Evolutionary conservation across 1,140 invertebrate genomes (phyloP).

Genomic region (Caenorhabditis briggsae): DNA sequence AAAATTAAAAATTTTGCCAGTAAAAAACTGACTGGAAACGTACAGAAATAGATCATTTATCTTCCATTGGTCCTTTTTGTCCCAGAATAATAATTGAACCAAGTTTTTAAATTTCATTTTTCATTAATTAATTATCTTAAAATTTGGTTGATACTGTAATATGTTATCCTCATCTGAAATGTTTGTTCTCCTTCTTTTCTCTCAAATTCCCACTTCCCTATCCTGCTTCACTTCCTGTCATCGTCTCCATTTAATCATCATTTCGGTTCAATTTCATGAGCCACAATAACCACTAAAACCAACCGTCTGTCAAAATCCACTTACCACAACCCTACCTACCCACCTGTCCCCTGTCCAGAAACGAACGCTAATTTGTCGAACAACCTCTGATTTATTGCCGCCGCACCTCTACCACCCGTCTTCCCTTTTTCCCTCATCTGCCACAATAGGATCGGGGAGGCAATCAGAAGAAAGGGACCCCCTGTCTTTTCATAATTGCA

Average conservation of each 20-base stretch:
- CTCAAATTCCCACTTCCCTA: neutral
- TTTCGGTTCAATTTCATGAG: neutral
- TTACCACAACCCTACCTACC: neutral
- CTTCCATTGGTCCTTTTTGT: no score
- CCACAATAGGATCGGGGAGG: constrained; percentile 16
- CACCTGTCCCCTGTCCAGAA: neutral
- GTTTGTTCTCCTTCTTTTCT: neutral
- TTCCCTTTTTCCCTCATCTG: constrained; percentile 14
- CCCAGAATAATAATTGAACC: no score
- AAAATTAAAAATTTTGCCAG: no score
- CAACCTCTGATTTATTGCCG: constrained; percentile 51
- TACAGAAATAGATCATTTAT: no score
- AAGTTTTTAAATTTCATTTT: no score
- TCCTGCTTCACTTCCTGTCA: neutral
- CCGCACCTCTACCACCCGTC: neutral
- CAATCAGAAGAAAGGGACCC: constrained; percentile 1
- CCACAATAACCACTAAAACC: neutral
- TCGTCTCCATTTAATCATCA: neutral
- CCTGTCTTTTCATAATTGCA: constrained; percentile 10
- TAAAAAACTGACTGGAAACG: no score
- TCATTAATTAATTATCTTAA: no score
- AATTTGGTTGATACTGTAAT: no score
- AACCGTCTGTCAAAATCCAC: constrained; percentile 39
- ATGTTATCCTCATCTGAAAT: neutral
- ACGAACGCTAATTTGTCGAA: constrained; percentile 47